phyloP scores from a whole-genome alignment of 2,888 invertebrate genomes.

The Blastobasis adustella region DNA sequence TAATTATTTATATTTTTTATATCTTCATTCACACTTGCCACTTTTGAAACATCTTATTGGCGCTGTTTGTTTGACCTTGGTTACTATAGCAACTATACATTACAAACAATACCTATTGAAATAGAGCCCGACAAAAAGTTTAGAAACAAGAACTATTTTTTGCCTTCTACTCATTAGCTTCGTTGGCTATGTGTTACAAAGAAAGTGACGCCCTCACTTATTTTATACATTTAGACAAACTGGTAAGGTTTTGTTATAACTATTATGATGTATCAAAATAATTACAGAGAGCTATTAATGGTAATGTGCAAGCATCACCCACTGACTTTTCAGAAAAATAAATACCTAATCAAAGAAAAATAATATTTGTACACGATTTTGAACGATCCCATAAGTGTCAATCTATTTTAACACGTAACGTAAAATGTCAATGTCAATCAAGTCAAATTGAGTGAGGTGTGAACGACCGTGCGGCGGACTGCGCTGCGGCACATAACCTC shows the following conservation, averaged over 20 bases:
- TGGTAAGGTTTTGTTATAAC: too few relatives aligned
- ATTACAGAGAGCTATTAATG: too few relatives aligned
- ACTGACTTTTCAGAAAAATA: not conserved
- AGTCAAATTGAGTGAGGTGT: constrained; percentile 11
- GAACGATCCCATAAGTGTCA: constrained; percentile 1
- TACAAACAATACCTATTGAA: too few relatives aligned
- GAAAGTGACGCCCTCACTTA: too few relatives aligned
- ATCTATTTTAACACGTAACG: constrained; percentile 2
- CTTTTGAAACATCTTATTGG: constrained; percentile 64
- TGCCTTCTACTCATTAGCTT: too few relatives aligned
- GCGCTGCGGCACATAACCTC: constrained; percentile 25
- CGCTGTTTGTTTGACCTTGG: constrained; percentile 73
- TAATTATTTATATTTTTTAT: constrained; percentile 19
- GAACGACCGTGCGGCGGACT: constrained; percentile 7
- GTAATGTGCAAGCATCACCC: not conserved
- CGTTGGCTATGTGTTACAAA: too few relatives aligned
- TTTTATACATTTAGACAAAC: too few relatives aligned
- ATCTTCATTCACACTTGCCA: constrained; percentile 48
- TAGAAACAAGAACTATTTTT: too few relatives aligned
- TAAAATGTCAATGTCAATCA: constrained; percentile 3
- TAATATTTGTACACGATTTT: not conserved
- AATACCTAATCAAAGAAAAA: too few relatives aligned
- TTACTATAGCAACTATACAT: constrained; percentile 36
- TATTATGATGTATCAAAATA: too few relatives aligned
- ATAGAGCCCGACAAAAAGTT: too few relatives aligned